Conservation (phyloP, 2,797 vertebrate species). For the Lutjanus campechanus region DNA sequence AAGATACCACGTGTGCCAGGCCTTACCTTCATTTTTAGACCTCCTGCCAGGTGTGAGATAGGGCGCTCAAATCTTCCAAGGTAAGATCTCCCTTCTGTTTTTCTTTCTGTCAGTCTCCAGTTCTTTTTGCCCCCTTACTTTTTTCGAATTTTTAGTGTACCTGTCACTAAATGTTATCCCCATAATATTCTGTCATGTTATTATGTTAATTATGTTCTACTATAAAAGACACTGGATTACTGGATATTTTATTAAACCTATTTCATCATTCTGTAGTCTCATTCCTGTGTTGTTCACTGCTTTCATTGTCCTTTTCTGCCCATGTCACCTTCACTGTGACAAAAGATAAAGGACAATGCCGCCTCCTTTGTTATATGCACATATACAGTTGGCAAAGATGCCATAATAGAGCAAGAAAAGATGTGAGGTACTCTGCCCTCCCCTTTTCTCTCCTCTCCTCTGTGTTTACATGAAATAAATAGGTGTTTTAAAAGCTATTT, state of each 20-base stretch:
- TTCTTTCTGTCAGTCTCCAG: neutral
- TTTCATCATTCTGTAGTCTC: neutral
- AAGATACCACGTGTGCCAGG: too few relatives aligned
- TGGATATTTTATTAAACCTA: neutral
- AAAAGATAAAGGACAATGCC: neutral
- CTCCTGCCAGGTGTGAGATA: too few relatives aligned
- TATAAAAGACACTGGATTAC: neutral
- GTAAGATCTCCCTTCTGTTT: conserved; percentile 1
- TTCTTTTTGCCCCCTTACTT: too few relatives aligned
- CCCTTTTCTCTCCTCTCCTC: neutral
- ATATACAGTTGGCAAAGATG: neutral
- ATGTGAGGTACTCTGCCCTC: neutral
- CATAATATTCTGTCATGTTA: neutral
- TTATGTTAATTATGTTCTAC: neutral
- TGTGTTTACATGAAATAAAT: conserved; percentile 16
- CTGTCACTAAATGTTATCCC: neutral
- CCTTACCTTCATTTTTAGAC: too few relatives aligned
- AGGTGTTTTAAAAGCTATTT: neutral
- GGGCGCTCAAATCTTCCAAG: conserved; percentile 73
- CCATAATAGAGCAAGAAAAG: neutral
- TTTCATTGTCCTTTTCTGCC: neutral
- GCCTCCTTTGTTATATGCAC: neutral
- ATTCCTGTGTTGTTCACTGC: neutral
- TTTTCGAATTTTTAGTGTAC: neutral
- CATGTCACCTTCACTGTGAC: conserved; percentile 1